A percentile compares a stretch with the other conserved stretches of the same genome.
Evolutionary conservation across 2,113 vertebrate species (phyloP).

Genomic region (Bubalus kerabau): DNA sequence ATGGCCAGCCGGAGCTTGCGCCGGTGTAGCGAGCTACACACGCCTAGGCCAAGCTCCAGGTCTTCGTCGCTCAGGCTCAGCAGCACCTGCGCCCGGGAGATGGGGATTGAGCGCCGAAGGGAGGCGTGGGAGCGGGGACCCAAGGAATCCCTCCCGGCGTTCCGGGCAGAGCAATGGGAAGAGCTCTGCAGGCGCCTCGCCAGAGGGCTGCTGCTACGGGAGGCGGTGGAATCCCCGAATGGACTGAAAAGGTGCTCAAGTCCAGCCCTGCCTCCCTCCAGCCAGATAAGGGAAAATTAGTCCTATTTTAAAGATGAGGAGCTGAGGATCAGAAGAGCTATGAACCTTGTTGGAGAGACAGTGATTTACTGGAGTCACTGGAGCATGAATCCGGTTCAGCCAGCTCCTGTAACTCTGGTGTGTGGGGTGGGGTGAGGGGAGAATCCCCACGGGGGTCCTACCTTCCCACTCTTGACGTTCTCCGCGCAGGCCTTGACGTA

Average conservation of each 20-base stretch:
- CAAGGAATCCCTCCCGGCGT: fast-evolving
- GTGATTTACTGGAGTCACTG: not conserved
- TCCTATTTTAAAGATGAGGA: not conserved
- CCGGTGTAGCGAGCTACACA: constrained; percentile 87
- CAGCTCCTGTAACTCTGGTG: not conserved
- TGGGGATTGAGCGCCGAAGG: not conserved
- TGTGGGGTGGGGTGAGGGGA: not conserved
- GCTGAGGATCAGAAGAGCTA: not conserved
- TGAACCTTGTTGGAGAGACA: not conserved
- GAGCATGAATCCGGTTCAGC: not conserved
- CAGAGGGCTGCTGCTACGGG: not conserved
- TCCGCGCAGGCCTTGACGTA: constrained; percentile 87
- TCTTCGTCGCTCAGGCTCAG: constrained; percentile 88
- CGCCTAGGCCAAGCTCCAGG: constrained; percentile 85
- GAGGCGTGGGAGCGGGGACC: not conserved
- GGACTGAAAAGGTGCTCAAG: not conserved
- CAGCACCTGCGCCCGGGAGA: constrained; percentile 79
- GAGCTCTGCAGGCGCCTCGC: not conserved
- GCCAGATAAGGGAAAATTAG: not conserved
- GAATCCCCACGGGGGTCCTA: constrained; percentile 25
- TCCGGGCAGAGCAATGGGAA: fast-evolving
- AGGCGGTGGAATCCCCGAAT: fast-evolving
- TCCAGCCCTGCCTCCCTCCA: not conserved
- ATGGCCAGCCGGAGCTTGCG: constrained; percentile 89
- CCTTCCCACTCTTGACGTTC: constrained; percentile 91